Base-by-base conservation (phyloP, 1,140 invertebrate genomes). In the Drosophila kanapiae region DNA sequence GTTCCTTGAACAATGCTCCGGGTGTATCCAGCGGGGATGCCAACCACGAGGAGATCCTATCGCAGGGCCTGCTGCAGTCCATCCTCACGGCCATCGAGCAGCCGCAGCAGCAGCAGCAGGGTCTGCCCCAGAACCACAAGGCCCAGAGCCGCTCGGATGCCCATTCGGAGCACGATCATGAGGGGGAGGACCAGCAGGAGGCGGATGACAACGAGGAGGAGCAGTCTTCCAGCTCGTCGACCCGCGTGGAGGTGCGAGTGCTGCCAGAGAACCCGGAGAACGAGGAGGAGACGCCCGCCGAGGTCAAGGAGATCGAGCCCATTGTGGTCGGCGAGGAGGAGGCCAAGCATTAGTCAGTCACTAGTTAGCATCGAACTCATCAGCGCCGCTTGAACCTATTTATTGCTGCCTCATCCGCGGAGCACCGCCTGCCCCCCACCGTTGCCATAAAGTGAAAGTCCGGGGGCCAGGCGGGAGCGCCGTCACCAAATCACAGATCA, bases 71-170 rank as follows among this genome's bases (percentile, higher is more conserved):
- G 0, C 91, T 97, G 6, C 96, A 97, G 84, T 96, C 96, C 49
- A 97, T 97, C 57, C 91, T 97, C 4, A 94, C 95, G 40, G 96
- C 95, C 4, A 96, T 96, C 40, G 96, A 96, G 83, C 94, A 96
- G 63, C 95, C 95, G 18, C 75, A 59, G 16, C 82, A 88, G 18
- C 75, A 77, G 33, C 48, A 51, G n/a, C n/a, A 54, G 31, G 29
- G 6, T 27, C 11, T 80, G 45, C 75, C 78, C 18, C 62, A 80
- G 29, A 81, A 83, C 51, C 84, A 82, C 37, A 78, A 78, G 65
- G 87, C 82, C 2, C 80, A 92, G 56, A 92, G 84, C 47, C 91
- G 91, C 23, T 92, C 91, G 3, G 91, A 92, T 16, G 38, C 38
- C 14, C 1, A 40, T n/a, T 6, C 35, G 35, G 63, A 81, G 40